phyloP scores from a whole-genome alignment of 1,140 invertebrate genomes.

The Drosophila repletoides region DNA sequence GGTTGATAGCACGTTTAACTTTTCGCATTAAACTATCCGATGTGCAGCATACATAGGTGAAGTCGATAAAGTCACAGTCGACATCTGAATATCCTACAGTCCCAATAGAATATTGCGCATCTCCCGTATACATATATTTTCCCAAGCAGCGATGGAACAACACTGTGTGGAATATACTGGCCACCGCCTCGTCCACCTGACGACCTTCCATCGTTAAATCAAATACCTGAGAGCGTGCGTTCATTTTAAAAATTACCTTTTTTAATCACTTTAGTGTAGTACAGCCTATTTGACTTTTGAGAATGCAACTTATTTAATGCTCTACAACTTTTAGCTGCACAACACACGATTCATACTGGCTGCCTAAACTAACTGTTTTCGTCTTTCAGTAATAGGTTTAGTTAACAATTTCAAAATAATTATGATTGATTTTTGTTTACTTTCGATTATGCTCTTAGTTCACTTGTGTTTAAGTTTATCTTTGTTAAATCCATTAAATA shows the following conservation, averaged over 20 bases:
- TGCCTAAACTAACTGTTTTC: no score
- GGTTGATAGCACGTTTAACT: conserved; percentile 91
- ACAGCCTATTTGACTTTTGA: no score
- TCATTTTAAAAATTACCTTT: conserved; percentile 85
- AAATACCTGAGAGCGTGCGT: conserved; percentile 93
- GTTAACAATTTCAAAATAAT: no score
- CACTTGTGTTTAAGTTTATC: no score
- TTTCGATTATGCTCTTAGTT: no score
- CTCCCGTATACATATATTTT: conserved; percentile 97
- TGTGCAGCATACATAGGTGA: conserved; percentile 97
- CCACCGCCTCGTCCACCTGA: conserved; percentile 97
- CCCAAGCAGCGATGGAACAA: conserved; percentile 96
- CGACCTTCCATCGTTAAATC: conserved; percentile 95
- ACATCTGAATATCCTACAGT: conserved; percentile 97
- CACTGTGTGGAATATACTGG: conserved; percentile 97
- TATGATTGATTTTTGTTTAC: no score
- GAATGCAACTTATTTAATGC: no score
- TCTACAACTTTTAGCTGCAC: no score
- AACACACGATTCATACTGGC: no score
- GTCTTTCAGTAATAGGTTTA: no score
- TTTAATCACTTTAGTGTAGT: neutral
- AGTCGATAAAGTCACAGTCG: conserved; percentile 98
- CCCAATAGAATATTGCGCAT: conserved; percentile 96
- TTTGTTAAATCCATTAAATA: neutral
- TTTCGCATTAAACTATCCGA: conserved; percentile 89